phyloP scores from a whole-genome alignment of 1,140 invertebrate species.

The Thaumetopoea pityocampa region DNA sequence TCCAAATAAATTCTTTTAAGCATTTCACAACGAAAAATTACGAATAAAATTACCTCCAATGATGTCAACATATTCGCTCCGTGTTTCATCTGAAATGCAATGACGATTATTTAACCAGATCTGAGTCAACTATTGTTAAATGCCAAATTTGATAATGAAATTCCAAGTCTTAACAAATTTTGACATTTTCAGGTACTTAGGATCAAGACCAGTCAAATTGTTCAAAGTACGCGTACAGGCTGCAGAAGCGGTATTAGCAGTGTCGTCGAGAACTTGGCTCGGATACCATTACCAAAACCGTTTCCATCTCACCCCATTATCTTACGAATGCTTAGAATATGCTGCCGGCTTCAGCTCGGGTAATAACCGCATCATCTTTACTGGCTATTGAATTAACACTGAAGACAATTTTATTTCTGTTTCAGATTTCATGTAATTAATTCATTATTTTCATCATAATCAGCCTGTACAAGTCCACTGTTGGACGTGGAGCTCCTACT shows the following conservation, averaged over 20 bases:
- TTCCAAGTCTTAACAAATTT: conserved; percentile 10
- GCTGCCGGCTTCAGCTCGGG: conserved; percentile 97
- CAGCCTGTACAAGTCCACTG: no score
- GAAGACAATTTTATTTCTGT: no score
- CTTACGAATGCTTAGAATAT: conserved; percentile 97
- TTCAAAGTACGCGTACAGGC: conserved; percentile 97
- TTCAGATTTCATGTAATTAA: no score
- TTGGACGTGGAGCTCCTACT: no score
- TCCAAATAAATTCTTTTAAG: no score
- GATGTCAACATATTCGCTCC: conserved; percentile 63
- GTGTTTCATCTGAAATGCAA: conserved; percentile 65
- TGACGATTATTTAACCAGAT: conserved; percentile 70
- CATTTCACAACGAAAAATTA: background rate
- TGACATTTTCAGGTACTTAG: conserved; percentile 82
- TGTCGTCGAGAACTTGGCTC: conserved; percentile 98
- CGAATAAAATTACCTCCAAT: conserved; percentile 27
- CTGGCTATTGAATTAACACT: no score
- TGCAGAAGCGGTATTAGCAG: conserved; percentile 96
- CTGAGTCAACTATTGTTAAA: conserved; percentile 38
- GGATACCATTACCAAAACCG: conserved; percentile 99
- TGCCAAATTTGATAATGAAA: background rate
- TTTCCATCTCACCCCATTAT: conserved; percentile 96
- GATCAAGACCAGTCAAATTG: conserved; percentile 95
- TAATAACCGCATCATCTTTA: no score
- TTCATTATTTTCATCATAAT: no score